Evolutionary conservation across 2,888 invertebrate genomes (phyloP).

Genomic region (Thymelicus lineola): DNA sequence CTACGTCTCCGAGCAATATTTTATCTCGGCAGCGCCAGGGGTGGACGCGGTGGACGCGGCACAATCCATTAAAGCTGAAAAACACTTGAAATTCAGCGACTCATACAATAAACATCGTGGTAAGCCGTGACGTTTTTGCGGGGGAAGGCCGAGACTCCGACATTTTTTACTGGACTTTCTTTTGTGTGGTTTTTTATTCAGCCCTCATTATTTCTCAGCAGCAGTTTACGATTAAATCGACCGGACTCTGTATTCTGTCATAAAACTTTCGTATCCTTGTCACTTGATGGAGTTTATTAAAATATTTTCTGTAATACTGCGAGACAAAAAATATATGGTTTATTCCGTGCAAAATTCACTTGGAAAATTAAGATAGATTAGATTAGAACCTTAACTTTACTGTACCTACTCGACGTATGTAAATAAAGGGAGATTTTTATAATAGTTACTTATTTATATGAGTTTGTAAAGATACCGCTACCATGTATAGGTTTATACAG

Average conservation of each 20-base stretch:
- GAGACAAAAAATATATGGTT: no score
- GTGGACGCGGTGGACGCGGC: constrained; percentile 46
- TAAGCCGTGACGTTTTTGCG: constrained; percentile 63
- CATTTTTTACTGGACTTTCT: constrained; percentile 28
- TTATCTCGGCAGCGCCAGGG: constrained; percentile 51
- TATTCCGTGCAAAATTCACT: no score
- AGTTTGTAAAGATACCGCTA: no score
- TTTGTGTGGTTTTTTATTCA: constrained; percentile 27
- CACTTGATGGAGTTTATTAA: constrained; percentile 2
- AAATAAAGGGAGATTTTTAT: no score
- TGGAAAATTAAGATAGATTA: no score
- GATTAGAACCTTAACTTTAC: no score
- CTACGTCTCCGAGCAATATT: constrained; percentile 53
- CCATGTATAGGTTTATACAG: no score
- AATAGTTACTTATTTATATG: no score
- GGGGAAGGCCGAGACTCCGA: constrained; percentile 39
- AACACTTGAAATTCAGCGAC: constrained; percentile 80
- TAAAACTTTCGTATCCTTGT: constrained; percentile 2
- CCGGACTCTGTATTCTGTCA: not conserved
- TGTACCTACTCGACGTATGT: no score
- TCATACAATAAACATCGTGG: constrained; percentile 82
- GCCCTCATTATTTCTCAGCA: constrained; percentile 13
- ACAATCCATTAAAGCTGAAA: constrained; percentile 81
- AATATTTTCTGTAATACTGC: not conserved
- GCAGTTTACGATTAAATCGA: constrained; percentile 14